Conservation (phyloP, 2,888 invertebrate genomes). For the Chloroclysta siterata region DNA sequence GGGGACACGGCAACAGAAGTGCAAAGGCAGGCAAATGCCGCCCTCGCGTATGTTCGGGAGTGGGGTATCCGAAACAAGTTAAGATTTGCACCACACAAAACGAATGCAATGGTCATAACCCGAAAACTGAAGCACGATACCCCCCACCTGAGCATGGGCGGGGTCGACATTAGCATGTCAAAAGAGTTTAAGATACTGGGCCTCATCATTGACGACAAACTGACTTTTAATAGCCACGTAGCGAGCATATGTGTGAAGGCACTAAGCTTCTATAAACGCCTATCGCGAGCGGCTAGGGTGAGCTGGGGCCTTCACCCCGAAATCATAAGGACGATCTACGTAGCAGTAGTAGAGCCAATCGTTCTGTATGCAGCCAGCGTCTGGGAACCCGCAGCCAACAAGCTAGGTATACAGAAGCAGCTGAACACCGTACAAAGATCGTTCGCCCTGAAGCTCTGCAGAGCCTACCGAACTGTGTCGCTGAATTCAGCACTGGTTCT, state of each 20-base stretch:
- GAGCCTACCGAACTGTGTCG: not conserved
- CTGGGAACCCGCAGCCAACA: not conserved
- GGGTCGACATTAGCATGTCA: not conserved
- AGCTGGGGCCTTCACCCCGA: not conserved
- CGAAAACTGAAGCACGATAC: not conserved
- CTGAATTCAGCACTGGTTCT: too few relatives aligned
- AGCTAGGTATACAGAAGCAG: not conserved
- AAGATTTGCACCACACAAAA: not conserved
- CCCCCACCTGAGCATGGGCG: not conserved
- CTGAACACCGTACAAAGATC: not conserved
- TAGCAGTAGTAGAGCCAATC: not conserved
- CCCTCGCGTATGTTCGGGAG: not conserved
- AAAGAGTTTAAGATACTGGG: not conserved
- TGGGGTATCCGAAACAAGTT: not conserved
- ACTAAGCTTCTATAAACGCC: not conserved
- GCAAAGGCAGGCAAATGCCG: not conserved
- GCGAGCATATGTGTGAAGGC: not conserved
- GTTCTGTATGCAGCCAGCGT: not conserved
- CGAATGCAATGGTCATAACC: not conserved
- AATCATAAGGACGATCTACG: not conserved
- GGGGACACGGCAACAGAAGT: not conserved
- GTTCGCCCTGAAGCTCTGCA: not conserved
- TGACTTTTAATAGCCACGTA: not conserved
- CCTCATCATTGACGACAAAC: not conserved
- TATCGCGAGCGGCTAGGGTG: not conserved